A percentile compares a stretch with the other conserved stretches of the same genome.
These are phyloP conservation scores for Helicoverpa zea DNA, from an alignment of 1,140 invertebrate genomes.

Conservation along the genomic window DNA sequence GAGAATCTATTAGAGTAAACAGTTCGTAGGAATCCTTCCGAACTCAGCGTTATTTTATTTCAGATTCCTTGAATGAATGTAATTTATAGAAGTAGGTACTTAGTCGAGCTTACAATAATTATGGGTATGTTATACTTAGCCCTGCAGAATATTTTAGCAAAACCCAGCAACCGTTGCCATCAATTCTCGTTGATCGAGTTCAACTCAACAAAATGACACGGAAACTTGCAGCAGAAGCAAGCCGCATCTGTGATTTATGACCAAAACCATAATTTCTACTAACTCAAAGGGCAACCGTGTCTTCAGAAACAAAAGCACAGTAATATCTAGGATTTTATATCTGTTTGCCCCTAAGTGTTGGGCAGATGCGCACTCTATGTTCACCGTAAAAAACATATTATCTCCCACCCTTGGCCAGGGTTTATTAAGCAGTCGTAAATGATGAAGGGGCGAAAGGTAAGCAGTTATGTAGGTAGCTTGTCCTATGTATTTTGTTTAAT, in stretches of 20 bases:
- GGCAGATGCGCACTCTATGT: conserved; percentile 71
- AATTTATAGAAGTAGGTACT: not conserved
- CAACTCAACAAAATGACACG: not conserved
- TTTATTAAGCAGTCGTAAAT: conserved; percentile 84
- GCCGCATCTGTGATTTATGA: conserved; percentile 28
- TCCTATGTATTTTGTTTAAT: not conserved
- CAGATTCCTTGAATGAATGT: not conserved
- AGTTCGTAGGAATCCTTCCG: not conserved
- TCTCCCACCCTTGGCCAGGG: conserved; percentile 68
- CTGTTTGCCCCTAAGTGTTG: conserved; percentile 57
- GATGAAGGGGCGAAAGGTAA: conserved; percentile 56
- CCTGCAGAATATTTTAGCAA: too few species aligned
- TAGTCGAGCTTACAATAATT: too few species aligned
- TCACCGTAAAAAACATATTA: conserved; percentile 76
- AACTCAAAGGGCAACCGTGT: not conserved
- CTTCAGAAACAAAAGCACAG: conserved; percentile 5
- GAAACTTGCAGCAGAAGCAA: not conserved
- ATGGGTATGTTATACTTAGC: too few species aligned
- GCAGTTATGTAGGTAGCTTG: not conserved
- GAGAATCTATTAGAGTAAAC: not conserved
- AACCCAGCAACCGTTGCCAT: not conserved
- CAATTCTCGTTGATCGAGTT: not conserved
- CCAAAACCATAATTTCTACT: not conserved
- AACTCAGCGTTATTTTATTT: not conserved
- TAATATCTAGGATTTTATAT: conserved; percentile 44